Evolutionary conservation across 2,888 invertebrate species (phyloP), one percentile per base, ranked within the genome.

Genomic region (Asteroscopus sphinx): DNA sequence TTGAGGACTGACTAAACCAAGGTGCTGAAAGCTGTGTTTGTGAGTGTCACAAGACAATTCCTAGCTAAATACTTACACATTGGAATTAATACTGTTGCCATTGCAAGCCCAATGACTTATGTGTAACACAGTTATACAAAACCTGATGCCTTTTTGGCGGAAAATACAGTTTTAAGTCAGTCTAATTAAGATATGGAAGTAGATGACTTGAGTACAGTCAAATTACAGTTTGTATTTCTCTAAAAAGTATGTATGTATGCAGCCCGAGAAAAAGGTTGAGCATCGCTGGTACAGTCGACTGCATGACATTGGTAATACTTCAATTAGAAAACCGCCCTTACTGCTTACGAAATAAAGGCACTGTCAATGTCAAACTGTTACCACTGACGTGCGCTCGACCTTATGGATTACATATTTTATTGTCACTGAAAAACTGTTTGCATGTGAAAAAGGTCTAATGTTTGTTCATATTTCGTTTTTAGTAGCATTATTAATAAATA

Each of bases 1-100:
- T 66, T 59, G 62, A 64, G 61, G 63, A 76, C 76, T 75, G 62
- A 75, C 42, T 79, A 72, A 73, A 80, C 66, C 62, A 79, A 80
- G 85, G 85, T 85, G 85, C 85, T 76, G 68, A 40, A 61, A 47
- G 63, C 60, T 84, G 73, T 73, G 70, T 74, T 68, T 79, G 67
- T 72, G 71, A 69, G 77, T 77, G 74, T 30, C 39, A 51, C 40
- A 21, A 51, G 47, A 56, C 53, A 53, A 61, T 46, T 71, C 53
- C 59, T 62, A 63, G 46, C 39, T 56, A 47, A 56, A 49, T 33
- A n/a, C n/a, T n/a, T n/a, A 46, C 64, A 57, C 58, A 52, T 71
- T 64, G 60, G 55, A 56, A 51, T 40, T 60, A 64, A 75, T 76
- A 75, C 73, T 75, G 56, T 52, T 39, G 30, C 37, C 53, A 35